Percentiles rank a stretch among this genome's conserved stretches.
Evolutionary conservation across 2,797 vertebrate genomes (phyloP).

Genomic region (Gephyroberyx darwinii): DNA sequence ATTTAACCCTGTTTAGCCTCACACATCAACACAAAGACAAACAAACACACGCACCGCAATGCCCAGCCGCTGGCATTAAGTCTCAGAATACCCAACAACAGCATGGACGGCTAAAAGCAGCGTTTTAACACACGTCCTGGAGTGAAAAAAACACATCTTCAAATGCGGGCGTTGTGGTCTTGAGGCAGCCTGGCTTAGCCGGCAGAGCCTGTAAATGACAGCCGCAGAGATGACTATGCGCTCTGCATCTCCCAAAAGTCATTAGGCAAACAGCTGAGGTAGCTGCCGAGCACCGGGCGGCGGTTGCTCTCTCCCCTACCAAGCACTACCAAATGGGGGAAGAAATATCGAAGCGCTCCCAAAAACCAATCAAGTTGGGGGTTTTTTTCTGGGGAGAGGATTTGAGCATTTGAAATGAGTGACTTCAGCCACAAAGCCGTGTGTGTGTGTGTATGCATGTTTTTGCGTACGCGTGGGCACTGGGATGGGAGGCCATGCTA

Average conservation of each 20-base stretch:
- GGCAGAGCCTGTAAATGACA: constrained; percentile 59
- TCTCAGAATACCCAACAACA: constrained; percentile 47
- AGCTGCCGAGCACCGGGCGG: constrained; percentile 58
- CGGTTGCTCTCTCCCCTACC: constrained; percentile 24
- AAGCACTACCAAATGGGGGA: constrained; percentile 48
- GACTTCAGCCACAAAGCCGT: constrained; percentile 33
- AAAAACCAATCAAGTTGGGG: constrained; percentile 60
- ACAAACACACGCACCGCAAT: not conserved
- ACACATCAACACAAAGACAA: constrained; percentile 44
- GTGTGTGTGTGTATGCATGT: constrained; percentile 3
- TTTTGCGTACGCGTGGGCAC: constrained; percentile 12
- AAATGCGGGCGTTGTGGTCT: constrained; percentile 33
- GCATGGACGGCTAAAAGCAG: not conserved
- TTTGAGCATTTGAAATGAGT: constrained; percentile 48
- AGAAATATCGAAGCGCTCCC: constrained; percentile 56
- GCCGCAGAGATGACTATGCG: constrained; percentile 66
- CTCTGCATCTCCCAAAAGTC: constrained; percentile 71
- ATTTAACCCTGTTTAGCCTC: constrained; percentile 36
- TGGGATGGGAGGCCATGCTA: no score
- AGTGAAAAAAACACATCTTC: constrained; percentile 42
- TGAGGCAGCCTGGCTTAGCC: constrained; percentile 39
- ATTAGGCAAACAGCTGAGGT: constrained; percentile 79
- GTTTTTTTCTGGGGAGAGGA: constrained; percentile 58
- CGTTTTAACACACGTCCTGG: constrained; percentile 36
- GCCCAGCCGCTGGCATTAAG: constrained; percentile 38